Base-by-base conservation (phyloP, 2,888 invertebrate genomes). In the Serrognathus titanus region DNA sequence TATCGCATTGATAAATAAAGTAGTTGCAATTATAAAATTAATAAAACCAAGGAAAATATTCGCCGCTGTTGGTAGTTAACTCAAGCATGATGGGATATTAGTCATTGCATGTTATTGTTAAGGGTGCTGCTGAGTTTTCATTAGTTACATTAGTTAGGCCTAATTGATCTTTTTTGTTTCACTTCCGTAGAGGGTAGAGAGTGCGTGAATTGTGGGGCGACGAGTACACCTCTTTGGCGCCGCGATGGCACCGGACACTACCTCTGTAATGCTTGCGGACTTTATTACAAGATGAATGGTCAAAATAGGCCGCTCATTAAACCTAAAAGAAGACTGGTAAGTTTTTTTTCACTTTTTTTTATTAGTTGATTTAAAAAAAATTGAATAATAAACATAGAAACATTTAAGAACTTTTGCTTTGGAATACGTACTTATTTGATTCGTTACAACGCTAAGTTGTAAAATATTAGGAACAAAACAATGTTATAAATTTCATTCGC, bases 251-350 rank as follows among this genome's bases (percentile, higher is more conserved):
- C 97, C 67, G 98, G 97, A 47, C 95, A 94, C 79, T 98, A 97
- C 83, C 86, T 91, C 72, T 98, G 97, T 86, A 98, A 98, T 82
- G 99, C 99, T 68, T 99, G 99, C 81, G 99, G 98, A 70, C 88
- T 99, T 70, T 99, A 99, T 84, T 97, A 97, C 85, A 98, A 98
- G 85, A 98, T 98, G 97, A 99, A 99, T 81, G 98, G 98, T 72
- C 94, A 96, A 80, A 97, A 97, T 81, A 84, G 98, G 79, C 98
- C 98, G 58, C 88, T 99, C 75, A 97, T 97, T 83, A 98, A 98
- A 86, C 97, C 98, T 76, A 97, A 98, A 84, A 90, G 98, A 87
- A 91, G 98, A 88, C 91, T 97, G 92, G 98, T 98, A 86, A 95
- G 96, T 92, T 80, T 36, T 11, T n/a, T 31, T 31, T 31, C 2